These are phyloP conservation scores for Caenorhabditis inopinata DNA, from an alignment of 1,140 invertebrate genomes.

Conservation along the genomic window DNA sequence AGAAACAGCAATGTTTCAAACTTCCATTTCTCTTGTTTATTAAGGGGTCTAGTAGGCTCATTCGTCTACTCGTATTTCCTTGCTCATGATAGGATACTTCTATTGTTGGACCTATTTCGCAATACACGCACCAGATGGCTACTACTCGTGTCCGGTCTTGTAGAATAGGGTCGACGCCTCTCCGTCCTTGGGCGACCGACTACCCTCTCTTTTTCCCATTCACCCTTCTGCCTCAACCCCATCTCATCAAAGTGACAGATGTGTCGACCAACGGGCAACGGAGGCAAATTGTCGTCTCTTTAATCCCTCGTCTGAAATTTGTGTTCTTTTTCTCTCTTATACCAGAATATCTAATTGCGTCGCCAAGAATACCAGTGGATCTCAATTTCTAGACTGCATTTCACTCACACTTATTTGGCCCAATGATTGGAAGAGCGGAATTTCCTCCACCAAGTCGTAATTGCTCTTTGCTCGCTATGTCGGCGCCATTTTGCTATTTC, in stretches of 20 bases:
- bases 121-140: background rate
- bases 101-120: background rate
- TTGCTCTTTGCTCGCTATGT: background rate
- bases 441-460: background rate
- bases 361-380: too few relatives aligned
- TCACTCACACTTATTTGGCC: too few relatives aligned
- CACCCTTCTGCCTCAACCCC: background rate
- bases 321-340: background rate
- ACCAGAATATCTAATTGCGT: slow-evolving; percentile 9
- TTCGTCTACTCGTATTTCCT: too few relatives aligned
- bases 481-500: background rate
- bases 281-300: slow-evolving; percentile 26
- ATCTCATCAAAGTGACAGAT: slow-evolving; percentile 11
- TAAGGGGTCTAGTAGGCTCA: too few relatives aligned
- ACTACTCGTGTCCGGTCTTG: background rate
- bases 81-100: too few relatives aligned
- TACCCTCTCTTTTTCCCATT: background rate
- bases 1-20: too few relatives aligned
- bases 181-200: background rate
- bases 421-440: too few relatives aligned
- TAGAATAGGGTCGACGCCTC: background rate
- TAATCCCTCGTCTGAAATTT: background rate
- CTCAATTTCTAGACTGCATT: too few relatives aligned
- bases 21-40: too few relatives aligned
- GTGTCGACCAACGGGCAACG: background rate